Base-by-base conservation (phyloP, 2,888 invertebrate species). In the Netelia fuscicornis region DNA sequence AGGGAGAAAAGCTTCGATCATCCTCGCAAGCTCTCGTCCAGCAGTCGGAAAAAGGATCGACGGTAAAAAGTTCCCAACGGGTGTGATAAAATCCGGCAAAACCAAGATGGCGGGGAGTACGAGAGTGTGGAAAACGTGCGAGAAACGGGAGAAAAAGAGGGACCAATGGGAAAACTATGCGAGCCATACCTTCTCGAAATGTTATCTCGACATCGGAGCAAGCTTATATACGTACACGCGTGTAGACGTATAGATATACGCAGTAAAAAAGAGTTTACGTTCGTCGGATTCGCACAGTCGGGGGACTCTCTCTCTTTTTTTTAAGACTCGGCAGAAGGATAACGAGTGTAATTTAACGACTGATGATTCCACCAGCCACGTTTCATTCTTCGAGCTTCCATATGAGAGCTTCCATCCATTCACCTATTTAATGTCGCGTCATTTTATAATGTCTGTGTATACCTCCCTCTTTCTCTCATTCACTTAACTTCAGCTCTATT, bases 1-100 rank as follows among this genome's bases (percentile, higher is more conserved):
- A 30, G n/a, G 8, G 60, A 48, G 25, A 62, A 62, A 60, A 42
- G 42, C 23, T 42, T 58, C 71, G 58, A 71, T 71, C 44, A 42
- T 17, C 37, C 58, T 42, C 58, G 37, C 20, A 17, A 20, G 37
- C 37, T n/a, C 42, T 42, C 5, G 37, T 48, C 42, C 67, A 10
- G 20, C 11, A 44, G n/a, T 5, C 37, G 11, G 2, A 44, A 20
- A 17, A 20, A 20, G 67, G 17, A 67, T 5, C 17, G 65, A 6
- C 5, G 20, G 23, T 23, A 62, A 64, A 52, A 64, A 74, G 11
- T 44, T 52, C 30, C 10, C 44, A 25, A 74, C 30, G 62, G n/a
- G 48, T 11, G 62, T 30, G n/a, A 52, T 62, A 48, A 48, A 52
- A 74, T 48, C 62, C 8, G n/a, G 62, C 20, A n/a, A 44, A 62